Evolutionary conservation across 2,888 invertebrate genomes (phyloP).

Genomic region (Rhagophthalmus giganteus): DNA sequence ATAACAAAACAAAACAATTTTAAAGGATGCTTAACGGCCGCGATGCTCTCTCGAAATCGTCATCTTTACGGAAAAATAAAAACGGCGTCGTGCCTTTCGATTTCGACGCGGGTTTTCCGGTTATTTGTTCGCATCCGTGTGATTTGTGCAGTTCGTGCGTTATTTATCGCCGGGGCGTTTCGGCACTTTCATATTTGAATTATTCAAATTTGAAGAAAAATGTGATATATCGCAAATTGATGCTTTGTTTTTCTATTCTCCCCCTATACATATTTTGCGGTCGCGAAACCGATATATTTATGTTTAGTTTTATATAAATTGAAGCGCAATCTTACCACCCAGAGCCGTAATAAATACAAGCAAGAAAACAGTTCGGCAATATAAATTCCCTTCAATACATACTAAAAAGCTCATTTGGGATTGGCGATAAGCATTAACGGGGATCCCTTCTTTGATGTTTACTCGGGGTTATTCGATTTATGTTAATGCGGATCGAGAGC

Average conservation of each 20-base stretch:
- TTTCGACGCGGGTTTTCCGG: no score
- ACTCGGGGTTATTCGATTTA: neutral
- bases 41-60: no score
- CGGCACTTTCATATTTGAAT: neutral
- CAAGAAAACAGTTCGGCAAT: neutral
- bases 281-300: neutral
- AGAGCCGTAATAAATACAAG: neutral
- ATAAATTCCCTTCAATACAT: neutral
- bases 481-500: neutral
- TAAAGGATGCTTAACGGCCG: no score
- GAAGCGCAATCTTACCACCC: no score
- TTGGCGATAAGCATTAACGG: neutral
- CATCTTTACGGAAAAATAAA: no score
- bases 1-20: no score
- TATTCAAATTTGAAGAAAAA: neutral
- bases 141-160: neutral
- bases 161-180: neutral
- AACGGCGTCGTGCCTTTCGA: neutral
- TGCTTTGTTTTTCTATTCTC: neutral
- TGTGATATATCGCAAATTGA: neutral
- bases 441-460: neutral
- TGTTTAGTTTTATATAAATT: no score
- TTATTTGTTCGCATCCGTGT: no score
- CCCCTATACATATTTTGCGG: neutral
- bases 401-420: neutral